Base-by-base conservation (phyloP, 2,888 invertebrate species). In the Psylliodes chrysocephalus region DNA sequence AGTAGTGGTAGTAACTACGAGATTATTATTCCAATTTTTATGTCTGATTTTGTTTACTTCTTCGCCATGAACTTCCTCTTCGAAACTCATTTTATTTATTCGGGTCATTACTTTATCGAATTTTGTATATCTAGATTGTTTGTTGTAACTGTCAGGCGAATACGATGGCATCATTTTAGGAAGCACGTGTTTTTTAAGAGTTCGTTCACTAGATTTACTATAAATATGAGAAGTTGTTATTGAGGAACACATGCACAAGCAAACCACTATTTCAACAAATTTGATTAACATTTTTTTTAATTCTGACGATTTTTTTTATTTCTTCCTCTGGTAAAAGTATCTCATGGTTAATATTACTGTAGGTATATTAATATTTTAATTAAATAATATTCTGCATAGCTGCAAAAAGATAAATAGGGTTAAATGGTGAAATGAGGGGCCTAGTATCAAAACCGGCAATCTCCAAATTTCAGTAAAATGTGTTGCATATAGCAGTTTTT, bases 91-190 rank as follows among this genome's bases (percentile, higher is more conserved):
- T 51, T 65, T 69, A 15, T 73, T 70, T 8, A 76, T 71, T 22
- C 73, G 71, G 5, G 66, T 65, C 68, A 69, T 67, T 18, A 76
- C 73, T 44, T 69, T 71, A 44, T 74, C 73, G 40, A 75, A 73
- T 54, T 76, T 74, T n/a, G 75, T 68, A 57, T 73, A 76, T 46
- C 74, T 66, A 38, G 75, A 72, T 52, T 53, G 67, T 51, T 64
- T 64, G 22, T 54, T 15, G n/a, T 49, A 42, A 40, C 12, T 60
- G 28, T 64, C 51, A 18, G 14, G 25, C 1, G 7, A 14, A 51
- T 64, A 33, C n/a, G 63, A 54, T 28, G 14, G 5, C 18, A 57
- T 14, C 17, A 14, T 38, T 49, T 60, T 54, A 8, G 40, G 42
- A 18, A 4, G 10, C 40, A 54, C 15, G 5, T 55, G 47, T 18